Base-by-base conservation (phyloP, 2,113 vertebrate genomes). In the Dipodomys ordii region DNA sequence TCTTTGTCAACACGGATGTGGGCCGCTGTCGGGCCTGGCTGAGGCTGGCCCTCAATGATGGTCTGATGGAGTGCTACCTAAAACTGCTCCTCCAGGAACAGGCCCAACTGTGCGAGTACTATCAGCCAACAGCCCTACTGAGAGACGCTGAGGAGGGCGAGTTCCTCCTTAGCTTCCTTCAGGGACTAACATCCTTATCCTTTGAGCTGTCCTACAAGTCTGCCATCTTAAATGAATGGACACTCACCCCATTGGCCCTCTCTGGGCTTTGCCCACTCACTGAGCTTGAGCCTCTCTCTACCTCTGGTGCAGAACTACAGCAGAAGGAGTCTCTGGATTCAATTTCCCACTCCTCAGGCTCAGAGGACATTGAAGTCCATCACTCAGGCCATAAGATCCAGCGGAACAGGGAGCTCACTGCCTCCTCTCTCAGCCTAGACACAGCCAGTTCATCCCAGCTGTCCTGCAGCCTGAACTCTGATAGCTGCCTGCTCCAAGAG, bases 191-290 rank as follows among this genome's bases (percentile, higher is more conserved):
- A 0, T 99, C 99, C 1, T 98, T 99, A 53, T 98, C 98, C 15
- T 99, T 99, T 4, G 97, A 98, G 94, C 98, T 99, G 7, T 99
- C 99, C 23, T 99, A 99, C 93, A 99, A 99, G 92, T 99, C 99
- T 0, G 98, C 99, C 0, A 98, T 99, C 92, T 97, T 99, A 67
- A 99, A 99, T 0, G 98, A 99, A 78, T 99, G 99, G 99, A 99
- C 99, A 0, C 79, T 99, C 73, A 99, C 99, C 0, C 99, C 99
- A 0, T 96, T 99, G 95, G 98, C 98, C 22, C 98, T 99, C 1
- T 99, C 99, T 0, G 99, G 99, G 11, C 98, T 99, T 22, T 97
- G 99, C 97, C 97, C 98, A 3, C 9, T 95, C 90, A 77, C 96
- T 0, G 99, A 99, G 35, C 62, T 97, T 0, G 98, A 98, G 44